Evolutionary conservation across 1,140 invertebrate genomes (phyloP), one percentile per base, ranked within the genome.

Genomic region (Lutraria rhynchaena): DNA sequence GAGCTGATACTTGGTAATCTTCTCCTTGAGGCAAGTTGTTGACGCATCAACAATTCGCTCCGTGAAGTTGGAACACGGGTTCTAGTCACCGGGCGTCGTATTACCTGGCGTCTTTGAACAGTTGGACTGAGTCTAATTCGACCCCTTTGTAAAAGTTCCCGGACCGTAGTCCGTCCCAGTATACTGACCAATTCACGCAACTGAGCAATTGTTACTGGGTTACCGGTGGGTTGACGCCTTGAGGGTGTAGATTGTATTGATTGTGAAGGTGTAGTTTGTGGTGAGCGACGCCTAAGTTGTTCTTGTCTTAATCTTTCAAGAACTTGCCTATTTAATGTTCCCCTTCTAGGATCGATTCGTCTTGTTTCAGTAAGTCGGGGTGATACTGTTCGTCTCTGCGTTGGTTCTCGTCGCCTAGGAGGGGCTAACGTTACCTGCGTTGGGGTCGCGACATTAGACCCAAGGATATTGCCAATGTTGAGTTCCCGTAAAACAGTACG

Each of bases 401-500:
- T 7, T 41, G 1, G 17, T 15, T 11, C 24, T 19, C 3, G 3
- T 24, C 27, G 63, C 31, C 33, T 37, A 11, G 63, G 3, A 31
- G 63, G 63, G 27, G 29, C 13, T 29, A 37, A 27, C 17, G 13
- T 24, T 15, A 44, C 35, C 31, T 4, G 63, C 19, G 33, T 19
- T 31, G 63, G 63, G 13, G 63, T 29, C 3, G 44, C 63, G 19
- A 49, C 44, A 33, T 67, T 67, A 46, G 63, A 46, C 13, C 73
- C 73, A 24, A 75, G 57, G n/a, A 75, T 75, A 49, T 75, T 75
- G 22, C 73, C 29, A 29, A 75, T 49, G 29, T 61, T 44, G 22
- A 75, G 57, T 51, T 75, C 37, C 51, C 57, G 37, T n/a, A 75
- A n/a, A 7, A 75, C 19, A 27, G 37, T 33, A 44, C 49, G 41